Conservation (phyloP, 2,113 vertebrate genomes). For the Dicerorhinus sumatrensis region DNA sequence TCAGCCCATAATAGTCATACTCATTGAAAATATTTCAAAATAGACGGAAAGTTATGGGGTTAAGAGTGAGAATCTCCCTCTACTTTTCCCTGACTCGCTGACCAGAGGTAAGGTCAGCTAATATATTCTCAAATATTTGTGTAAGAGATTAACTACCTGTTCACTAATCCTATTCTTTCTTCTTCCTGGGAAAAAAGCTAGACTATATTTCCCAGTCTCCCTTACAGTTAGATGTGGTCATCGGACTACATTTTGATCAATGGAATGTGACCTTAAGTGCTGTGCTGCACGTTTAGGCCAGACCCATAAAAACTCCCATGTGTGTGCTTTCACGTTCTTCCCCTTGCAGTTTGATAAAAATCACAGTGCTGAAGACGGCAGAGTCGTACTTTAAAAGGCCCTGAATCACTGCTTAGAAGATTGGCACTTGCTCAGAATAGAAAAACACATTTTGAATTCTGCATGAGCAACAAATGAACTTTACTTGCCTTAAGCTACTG, state of each 20-base stretch:
- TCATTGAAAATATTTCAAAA: constrained; percentile 21
- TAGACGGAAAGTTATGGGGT: background rate
- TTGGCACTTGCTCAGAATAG: background rate
- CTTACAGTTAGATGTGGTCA: background rate
- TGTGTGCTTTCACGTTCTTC: background rate
- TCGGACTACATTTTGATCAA: background rate
- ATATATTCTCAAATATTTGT: background rate
- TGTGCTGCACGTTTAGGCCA: background rate
- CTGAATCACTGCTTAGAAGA: background rate
- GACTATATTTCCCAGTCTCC: background rate
- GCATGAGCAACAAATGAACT: background rate
- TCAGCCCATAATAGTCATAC: background rate
- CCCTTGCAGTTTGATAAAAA: background rate
- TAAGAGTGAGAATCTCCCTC: background rate
- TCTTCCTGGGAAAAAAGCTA: background rate
- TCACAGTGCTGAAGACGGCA: background rate
- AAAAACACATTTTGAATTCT: constrained; percentile 28
- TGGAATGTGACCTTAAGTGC: background rate
- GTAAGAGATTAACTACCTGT: background rate
- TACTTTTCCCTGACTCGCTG: background rate
- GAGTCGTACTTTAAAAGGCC: background rate
- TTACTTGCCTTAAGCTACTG: background rate
- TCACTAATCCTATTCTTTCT: background rate
- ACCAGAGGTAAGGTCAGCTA: background rate
- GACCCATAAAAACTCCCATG: background rate